Conservation (phyloP, 2,113 vertebrate species). For the Hippocampus guttulatus region DNA sequence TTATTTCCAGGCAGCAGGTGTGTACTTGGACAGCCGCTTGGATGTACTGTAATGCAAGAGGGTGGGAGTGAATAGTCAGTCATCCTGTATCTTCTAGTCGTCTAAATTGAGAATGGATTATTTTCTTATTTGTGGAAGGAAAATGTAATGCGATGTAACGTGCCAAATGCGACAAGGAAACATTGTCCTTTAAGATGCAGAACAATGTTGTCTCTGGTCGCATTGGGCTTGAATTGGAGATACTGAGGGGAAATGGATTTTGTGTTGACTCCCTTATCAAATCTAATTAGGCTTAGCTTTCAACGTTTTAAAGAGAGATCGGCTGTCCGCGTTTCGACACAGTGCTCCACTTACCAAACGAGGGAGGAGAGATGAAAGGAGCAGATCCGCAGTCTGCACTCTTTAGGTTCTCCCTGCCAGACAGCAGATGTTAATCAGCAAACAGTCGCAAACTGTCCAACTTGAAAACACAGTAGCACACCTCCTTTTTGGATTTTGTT, state of each 20-base stretch:
- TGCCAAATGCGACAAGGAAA: neutral
- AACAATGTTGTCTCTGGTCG: neutral
- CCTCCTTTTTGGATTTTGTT: neutral
- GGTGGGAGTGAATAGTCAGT: too few species aligned
- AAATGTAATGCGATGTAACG: too few species aligned
- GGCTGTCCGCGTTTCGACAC: neutral
- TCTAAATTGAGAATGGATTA: too few species aligned
- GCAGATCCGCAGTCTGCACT: neutral
- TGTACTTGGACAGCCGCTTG: neutral
- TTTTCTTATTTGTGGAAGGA: too few species aligned
- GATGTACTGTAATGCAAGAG: too few species aligned
- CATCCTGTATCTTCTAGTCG: too few species aligned
- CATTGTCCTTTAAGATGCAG: neutral
- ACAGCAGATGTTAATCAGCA: neutral
- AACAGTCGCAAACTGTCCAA: neutral
- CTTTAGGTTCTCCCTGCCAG: neutral
- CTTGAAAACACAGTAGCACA: neutral
- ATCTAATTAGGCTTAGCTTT: conserved; percentile 11
- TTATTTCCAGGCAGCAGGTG: conserved; percentile 8
- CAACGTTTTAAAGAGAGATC: neutral
- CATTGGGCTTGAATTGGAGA: neutral
- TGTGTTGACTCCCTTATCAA: neutral
- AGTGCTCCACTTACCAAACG: neutral
- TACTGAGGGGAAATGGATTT: neutral
- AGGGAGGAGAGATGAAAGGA: neutral